Evolutionary conservation across 2,888 invertebrate species (phyloP), one percentile per base, ranked within the genome.

Genomic region (Lampropteryx suffumata): DNA sequence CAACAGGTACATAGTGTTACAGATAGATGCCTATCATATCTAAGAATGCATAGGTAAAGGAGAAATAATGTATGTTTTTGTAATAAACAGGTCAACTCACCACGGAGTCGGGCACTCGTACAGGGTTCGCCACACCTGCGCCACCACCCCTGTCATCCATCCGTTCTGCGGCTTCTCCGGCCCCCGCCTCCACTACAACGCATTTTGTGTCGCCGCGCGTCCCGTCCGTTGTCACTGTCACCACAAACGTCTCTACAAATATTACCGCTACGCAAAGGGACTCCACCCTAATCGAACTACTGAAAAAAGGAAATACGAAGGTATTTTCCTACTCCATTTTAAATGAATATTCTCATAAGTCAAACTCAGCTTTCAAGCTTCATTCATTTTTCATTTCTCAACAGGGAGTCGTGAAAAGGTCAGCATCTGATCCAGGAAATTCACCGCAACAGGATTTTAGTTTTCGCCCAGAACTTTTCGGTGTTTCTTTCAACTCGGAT

Each of bases 201-300:
- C 88, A 86, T 46, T 91, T 79, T 61, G 80, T 76, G 59, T 85
- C 92, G 0, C 90, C 86, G 59, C 84, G 83, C 66, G 84, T 81
- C 5, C 89, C 88, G 5, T 84, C 78, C 40, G 82, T 77, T 48
- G 82, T 73, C 68, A 85, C 76, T 0, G 71, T 82, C 12, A 82
- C 91, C 46, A 70, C 82, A 17, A 86, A 78, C 50, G 59, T 69
- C 42, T 59, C 75, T 26, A 67, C 77, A 33, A 82, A 66, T 44
- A 67, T 73, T 13, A 70, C 71, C 40, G 59, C 76, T 7, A 65
- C 71, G 33, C 93, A 93, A 49, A 94, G 95, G 78, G 95, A 95
- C 59, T 95, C 95, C 55, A 95, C 95, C 3, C 86, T 96, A 33
- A 95, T 95, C 57, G 96, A 95, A 78, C 90, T 96, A 47, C 86